These are phyloP conservation scores for Camelus bactrianus DNA, from an alignment of 2,113 vertebrate species.

Conservation along the genomic window DNA sequence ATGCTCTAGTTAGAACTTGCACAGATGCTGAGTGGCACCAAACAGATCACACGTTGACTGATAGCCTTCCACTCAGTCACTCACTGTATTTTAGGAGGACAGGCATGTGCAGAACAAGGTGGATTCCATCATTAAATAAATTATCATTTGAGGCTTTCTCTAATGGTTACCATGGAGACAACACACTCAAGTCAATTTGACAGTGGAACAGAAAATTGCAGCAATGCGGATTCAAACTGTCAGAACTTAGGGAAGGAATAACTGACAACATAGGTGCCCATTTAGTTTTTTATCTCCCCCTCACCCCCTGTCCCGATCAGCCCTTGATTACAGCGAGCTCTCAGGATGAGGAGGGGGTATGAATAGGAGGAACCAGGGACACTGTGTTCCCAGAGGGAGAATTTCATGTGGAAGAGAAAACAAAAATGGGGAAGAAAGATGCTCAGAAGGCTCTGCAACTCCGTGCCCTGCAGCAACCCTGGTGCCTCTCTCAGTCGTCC, in stretches of 20 bases:
- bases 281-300: background rate
- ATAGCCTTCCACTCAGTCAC: background rate
- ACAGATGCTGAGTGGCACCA: background rate
- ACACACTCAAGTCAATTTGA: background rate
- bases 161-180: background rate
- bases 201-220: background rate
- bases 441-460: too few relatives aligned
- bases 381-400: background rate
- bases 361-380: background rate
- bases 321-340: background rate
- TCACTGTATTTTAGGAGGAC: background rate
- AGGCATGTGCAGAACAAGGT: background rate
- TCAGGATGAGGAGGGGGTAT: rapidly evolving
- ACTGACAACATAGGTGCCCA: background rate
- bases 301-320: too few relatives aligned
- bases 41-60: background rate
- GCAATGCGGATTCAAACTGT: background rate
- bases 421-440: background rate
- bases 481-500: background rate
- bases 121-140: background rate
- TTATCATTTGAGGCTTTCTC: background rate
- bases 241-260: background rate
- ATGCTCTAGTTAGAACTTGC: background rate
- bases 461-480: background rate
- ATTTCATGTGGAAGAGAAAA: background rate